Base-by-base conservation (phyloP, 2,888 invertebrate genomes). In the Tetragonisca angustula region DNA sequence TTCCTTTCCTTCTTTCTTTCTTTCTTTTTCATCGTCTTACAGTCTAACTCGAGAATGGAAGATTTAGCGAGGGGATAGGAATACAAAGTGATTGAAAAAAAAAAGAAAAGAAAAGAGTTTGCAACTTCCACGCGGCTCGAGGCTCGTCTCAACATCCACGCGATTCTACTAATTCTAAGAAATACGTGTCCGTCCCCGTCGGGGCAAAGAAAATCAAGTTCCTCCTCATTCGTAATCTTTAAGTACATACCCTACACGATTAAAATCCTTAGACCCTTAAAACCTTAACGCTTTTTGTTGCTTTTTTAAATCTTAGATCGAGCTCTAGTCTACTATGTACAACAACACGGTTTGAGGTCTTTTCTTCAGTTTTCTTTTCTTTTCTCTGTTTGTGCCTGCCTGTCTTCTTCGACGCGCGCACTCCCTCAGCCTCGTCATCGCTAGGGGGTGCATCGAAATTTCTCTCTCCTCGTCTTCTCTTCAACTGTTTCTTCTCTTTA, bases 241-340 rank as follows among this genome's bases (percentile, higher is more conserved):
- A 74, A 85, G 77, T 81, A 81, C 59, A 59, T 75, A 76, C 74
- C 49, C 64, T 79, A 71, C 68, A 73, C 72, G 79, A 73, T 52
- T 76, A 75, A 74, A 80, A 76, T 43, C 62, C 79, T 84, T 80
- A 62, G 56, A 56, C 32, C 62, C 62, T 61, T 56, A 56, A 75
- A 83, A 79, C 64, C 86, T 74, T 81, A 81, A 87, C 54, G 49
- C 2, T 61, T 61, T 54, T 54, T 68, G 15, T 50, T 68, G 19
- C 43, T 21, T 43, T 43, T 3, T 49, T n/a, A 68, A 27, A 54
- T 36, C 74, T 67, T 80, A 72, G 43, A 68, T 36, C 76, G 65
- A 59, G 43, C 49, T 74, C 75, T 90, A 84, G 27, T 78, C 81
- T 88, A 89, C 65, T 88, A 87, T 90, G 62, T 89, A 89, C 87